A percentile compares a stretch with the other conserved stretches of the same genome.
Evolutionary conservation across 2,113 vertebrate genomes (phyloP).

Genomic region (Periophthalmus modestus): DNA sequence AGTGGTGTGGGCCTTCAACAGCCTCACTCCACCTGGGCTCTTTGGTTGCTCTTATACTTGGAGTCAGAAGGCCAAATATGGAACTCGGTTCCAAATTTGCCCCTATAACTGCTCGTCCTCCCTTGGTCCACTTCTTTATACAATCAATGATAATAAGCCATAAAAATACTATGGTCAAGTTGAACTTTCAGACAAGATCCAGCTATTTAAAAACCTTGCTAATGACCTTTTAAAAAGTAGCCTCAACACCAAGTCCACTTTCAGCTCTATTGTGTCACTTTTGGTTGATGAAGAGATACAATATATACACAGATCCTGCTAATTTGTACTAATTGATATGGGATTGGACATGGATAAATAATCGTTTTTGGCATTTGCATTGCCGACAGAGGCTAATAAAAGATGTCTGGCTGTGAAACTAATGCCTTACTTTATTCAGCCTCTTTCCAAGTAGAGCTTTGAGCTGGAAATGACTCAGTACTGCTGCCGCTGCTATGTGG

Average conservation of each 20-base stretch:
- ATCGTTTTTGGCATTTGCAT: slow-evolving; percentile 26
- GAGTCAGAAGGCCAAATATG: too few relatives aligned
- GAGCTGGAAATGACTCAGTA: slow-evolving; percentile 63
- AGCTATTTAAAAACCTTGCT: not conserved
- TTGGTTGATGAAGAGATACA: not conserved
- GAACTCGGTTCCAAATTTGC: too few relatives aligned
- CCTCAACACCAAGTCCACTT: not conserved
- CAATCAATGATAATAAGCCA: not conserved
- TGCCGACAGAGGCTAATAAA: slow-evolving; percentile 38
- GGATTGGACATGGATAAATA: slow-evolving; percentile 39
- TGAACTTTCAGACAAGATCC: not conserved
- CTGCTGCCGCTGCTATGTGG: slow-evolving; percentile 33
- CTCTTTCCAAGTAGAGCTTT: slow-evolving; percentile 44
- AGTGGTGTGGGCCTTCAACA: too few relatives aligned
- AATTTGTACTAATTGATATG: slow-evolving; percentile 28
- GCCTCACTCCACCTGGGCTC: too few relatives aligned
- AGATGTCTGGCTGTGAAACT: slow-evolving; percentile 32
- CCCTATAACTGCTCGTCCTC: too few relatives aligned
- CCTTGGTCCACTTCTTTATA: too few relatives aligned
- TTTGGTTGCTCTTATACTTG: too few relatives aligned
- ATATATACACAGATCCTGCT: slow-evolving; percentile 1
- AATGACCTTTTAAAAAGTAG: not conserved
- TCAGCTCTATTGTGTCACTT: not conserved
- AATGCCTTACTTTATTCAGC: slow-evolving; percentile 50
- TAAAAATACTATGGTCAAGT: not conserved